Conservation (phyloP, 2,888 invertebrate species). For the Liodrosophila aerea region DNA sequence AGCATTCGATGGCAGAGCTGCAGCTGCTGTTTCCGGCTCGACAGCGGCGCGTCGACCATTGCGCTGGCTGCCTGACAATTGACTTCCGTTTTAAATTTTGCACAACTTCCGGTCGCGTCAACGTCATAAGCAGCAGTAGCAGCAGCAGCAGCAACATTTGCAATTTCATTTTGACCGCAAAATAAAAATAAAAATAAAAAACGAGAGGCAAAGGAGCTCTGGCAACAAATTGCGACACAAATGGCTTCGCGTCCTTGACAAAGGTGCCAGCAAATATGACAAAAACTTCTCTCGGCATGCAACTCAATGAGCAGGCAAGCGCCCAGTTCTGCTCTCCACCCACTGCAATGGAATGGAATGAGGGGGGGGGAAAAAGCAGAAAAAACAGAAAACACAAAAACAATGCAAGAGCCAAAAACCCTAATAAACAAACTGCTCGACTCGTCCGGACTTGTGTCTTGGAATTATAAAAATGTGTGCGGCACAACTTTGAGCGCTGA, state of each 20-base stretch:
- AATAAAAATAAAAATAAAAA: background rate
- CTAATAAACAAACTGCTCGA: constrained; percentile 34
- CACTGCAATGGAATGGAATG: no score
- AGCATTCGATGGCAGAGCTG: constrained; percentile 39
- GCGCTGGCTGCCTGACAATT: constrained; percentile 69
- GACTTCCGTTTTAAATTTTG: constrained; percentile 74
- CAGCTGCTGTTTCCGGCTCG: constrained; percentile 68
- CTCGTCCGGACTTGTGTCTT: constrained; percentile 30
- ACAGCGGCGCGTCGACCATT: constrained; percentile 54
- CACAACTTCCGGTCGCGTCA: constrained; percentile 66
- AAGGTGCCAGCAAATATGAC: constrained; percentile 56
- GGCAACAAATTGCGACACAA: constrained; percentile 24
- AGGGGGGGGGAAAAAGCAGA: no score
- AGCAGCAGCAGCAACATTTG: constrained; percentile 7
- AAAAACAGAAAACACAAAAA: no score
- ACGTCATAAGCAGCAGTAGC: constrained; percentile 29
- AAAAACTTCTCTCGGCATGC: constrained; percentile 40
- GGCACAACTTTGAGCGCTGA: no score
- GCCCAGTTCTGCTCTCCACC: no score
- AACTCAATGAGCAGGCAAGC: constrained; percentile 43
- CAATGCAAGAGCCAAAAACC: constrained; percentile 23
- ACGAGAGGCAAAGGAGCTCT: background rate
- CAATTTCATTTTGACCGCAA: constrained; percentile 23
- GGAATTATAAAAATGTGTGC: constrained; percentile 32
- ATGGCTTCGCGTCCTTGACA: constrained; percentile 60